These are phyloP conservation scores for Selenia dentaria DNA, from an alignment of 2,888 invertebrate genomes.

Conservation along the genomic window DNA sequence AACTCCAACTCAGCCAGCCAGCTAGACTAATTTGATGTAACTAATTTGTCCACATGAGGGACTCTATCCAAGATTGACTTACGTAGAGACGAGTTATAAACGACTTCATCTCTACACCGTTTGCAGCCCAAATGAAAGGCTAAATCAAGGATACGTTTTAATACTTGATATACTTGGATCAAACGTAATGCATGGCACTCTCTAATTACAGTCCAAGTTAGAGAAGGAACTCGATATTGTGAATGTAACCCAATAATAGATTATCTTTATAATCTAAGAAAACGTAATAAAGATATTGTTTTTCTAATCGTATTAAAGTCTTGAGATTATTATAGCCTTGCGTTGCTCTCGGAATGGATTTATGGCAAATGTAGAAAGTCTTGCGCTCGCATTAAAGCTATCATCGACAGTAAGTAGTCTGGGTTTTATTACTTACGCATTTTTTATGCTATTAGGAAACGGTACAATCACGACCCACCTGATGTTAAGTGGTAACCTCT, in stretches of 20 bases:
- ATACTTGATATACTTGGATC: conserved; percentile 11
- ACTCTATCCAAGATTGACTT: not conserved
- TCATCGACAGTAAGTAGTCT: conserved; percentile 13
- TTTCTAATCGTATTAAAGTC: too few relatives aligned
- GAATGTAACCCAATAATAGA: conserved; percentile 17
- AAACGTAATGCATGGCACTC: conserved; percentile 4
- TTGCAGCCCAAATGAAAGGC: conserved; percentile 3
- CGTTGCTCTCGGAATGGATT: conserved; percentile 14
- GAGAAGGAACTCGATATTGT: conserved; percentile 22
- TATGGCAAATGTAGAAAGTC: conserved; percentile 28
- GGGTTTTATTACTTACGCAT: too few relatives aligned
- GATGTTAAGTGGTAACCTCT: too few relatives aligned
- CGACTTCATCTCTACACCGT: not conserved
- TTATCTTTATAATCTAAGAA: too few relatives aligned
- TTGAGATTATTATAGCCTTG: too few relatives aligned
- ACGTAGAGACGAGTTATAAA: conserved; percentile 5
- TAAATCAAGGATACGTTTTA: conserved; percentile 12
- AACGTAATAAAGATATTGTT: too few relatives aligned
- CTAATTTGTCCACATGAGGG: conserved; percentile 3
- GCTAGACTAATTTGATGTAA: conserved; percentile 3
- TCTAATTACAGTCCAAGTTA: conserved; percentile 13
- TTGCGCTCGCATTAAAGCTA: conserved; percentile 17
- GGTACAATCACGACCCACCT: too few relatives aligned
- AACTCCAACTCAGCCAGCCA: too few relatives aligned
- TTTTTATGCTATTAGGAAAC: too few relatives aligned